Evolutionary conservation across 2,797 vertebrate genomes (phyloP).

Genomic region (Tragopan temminckii): DNA sequence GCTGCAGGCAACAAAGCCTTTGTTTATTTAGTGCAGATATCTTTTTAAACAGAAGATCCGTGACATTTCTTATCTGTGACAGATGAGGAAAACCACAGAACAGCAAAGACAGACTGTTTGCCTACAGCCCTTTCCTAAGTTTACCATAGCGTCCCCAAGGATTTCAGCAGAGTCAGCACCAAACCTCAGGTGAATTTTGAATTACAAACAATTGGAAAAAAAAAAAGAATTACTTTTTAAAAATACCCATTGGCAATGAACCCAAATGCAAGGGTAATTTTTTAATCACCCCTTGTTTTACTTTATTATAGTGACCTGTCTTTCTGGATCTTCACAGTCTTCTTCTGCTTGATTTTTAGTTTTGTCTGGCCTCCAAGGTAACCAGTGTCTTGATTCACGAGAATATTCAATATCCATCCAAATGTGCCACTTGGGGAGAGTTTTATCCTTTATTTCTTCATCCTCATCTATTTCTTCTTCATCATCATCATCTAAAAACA

Average conservation of each 20-base stretch:
- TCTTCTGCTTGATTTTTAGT: constrained; percentile 91
- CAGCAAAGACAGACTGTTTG: not conserved
- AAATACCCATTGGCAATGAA: not conserved
- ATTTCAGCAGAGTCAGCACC: not conserved
- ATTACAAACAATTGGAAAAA: not conserved
- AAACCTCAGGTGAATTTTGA: not conserved
- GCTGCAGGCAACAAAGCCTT: not conserved
- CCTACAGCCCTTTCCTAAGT: not conserved
- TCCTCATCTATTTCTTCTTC: constrained; percentile 88
- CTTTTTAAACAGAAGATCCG: not conserved
- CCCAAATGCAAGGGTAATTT: not conserved
- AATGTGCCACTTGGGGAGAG: constrained; percentile 86
- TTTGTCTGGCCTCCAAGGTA: constrained; percentile 95
- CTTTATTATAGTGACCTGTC: constrained; percentile 85
- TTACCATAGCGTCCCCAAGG: not conserved
- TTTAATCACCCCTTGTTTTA: not conserved
- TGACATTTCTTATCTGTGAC: not conserved
- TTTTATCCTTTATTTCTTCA: constrained; percentile 90
- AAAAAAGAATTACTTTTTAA: not conserved
- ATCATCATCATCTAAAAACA: constrained; percentile 84
- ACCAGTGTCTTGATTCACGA: constrained; percentile 91
- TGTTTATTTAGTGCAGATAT: not conserved
- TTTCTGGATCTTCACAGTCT: constrained; percentile 97
- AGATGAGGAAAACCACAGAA: not conserved
- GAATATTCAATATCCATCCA: constrained; percentile 91